Evolutionary conservation across 1,140 invertebrate genomes (phyloP).

Genomic region (Pseudomyrmex pallidus): DNA sequence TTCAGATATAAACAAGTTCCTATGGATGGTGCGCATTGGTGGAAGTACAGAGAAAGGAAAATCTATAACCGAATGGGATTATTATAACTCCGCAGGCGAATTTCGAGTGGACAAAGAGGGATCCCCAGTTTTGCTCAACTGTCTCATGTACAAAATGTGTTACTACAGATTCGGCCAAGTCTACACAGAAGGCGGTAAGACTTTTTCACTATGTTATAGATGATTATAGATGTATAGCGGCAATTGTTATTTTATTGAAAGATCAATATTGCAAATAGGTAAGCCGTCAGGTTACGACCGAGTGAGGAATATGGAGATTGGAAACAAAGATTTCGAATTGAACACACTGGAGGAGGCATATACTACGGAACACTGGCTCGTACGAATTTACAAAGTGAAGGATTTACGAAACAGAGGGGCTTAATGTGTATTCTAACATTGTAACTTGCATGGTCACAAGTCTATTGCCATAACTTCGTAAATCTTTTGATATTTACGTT

Average conservation of each 20-base stretch:
- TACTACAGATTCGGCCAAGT: conserved; percentile 97
- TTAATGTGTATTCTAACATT: conserved; percentile 51
- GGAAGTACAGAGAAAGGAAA: conserved; percentile 97
- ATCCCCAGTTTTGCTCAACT: conserved; percentile 94
- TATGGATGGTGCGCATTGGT: conserved; percentile 99
- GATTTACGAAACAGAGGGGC: conserved; percentile 93
- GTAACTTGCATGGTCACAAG: conserved; percentile 10
- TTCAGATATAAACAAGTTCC: conserved; percentile 98
- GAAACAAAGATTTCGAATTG: conserved; percentile 97
- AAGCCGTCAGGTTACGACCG: conserved; percentile 96
- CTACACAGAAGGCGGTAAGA: conserved; percentile 96
- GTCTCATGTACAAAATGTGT: conserved; percentile 98
- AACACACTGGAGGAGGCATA: conserved; percentile 97
- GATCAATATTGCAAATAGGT: conserved; percentile 81
- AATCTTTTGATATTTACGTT: conserved; percentile 56
- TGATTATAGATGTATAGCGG: not conserved
- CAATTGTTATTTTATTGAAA: not conserved
- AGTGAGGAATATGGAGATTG: conserved; percentile 96
- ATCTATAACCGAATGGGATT: conserved; percentile 98
- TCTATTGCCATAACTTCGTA: conserved; percentile 45
- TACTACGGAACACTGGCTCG: conserved; percentile 98
- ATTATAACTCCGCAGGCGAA: conserved; percentile 97
- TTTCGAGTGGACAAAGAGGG: conserved; percentile 97
- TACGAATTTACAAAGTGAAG: conserved; percentile 97
- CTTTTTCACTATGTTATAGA: conserved; percentile 34